Base-by-base conservation (phyloP, 1,140 invertebrate species). In the Riptortus pedestris region DNA sequence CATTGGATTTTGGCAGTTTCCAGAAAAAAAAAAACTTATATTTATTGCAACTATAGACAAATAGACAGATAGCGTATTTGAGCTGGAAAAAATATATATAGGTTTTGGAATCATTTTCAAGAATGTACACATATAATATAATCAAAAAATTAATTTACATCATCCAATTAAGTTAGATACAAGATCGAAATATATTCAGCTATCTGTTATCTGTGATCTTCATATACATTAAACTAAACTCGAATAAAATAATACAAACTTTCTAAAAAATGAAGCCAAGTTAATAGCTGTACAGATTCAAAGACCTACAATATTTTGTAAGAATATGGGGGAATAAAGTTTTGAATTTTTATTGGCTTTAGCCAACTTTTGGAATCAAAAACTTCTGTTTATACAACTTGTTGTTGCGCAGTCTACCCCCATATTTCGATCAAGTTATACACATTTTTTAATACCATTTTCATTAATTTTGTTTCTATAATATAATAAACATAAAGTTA, bases 31-130 rank as follows among this genome's bases (percentile, higher is more conserved):
- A n/a, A 33, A 63, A 63, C 9, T 63, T 63, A 63, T 27, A 51
- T 63, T 63, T 63, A 63, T 51, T 63, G 62, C 62, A 63, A 38
- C 62, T 63, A 47, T 63, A 63, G 62, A 63, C 62, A 63, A 63
- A 63, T 52, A 63, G 62, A 63, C 48, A 63, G 62, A 63, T 63
- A 31, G 62, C 48, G 22, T 63, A 28, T 63, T 63, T 63, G 43
- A 31, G 43, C 48, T 63, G 43, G 62, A 52, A 63, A 63, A 52
- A 63, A 47, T 38, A 22, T 31, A 59, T n/a, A 63, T 51, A 20
- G 20, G 22, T 61, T 27, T 43, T 38, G 60, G 58, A 43, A 43
- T 31, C 18, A 60, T 33, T 33, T 33, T 33, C 28, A 60, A 61
- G 20, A 61, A 61, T 43, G 38, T 61, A 43, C 38, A 33, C 18